phyloP scores from a whole-genome alignment of 2,113 vertebrate species.

The Oryzias celebensis region DNA sequence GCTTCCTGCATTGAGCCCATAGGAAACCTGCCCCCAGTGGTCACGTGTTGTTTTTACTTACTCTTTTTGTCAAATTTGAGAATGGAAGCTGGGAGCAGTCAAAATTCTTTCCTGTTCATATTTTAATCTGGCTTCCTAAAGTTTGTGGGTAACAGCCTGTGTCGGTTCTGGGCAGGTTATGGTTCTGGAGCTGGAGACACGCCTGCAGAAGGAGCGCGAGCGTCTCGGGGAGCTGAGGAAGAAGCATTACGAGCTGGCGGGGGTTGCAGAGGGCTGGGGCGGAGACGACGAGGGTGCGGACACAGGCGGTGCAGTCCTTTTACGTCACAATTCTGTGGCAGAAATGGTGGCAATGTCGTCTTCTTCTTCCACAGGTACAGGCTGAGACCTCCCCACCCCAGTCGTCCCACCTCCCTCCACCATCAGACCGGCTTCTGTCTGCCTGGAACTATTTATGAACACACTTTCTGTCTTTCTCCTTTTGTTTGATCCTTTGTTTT shows the following conservation, averaged over 20 bases:
- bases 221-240: slow-evolving; percentile 93
- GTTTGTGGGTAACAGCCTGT: slow-evolving; percentile 1
- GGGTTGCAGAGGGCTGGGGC: slow-evolving; percentile 92
- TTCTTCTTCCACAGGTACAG: slow-evolving; percentile 61
- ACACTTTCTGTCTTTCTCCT: slow-evolving; percentile 28
- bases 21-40: too few relatives aligned
- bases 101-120: too few relatives aligned
- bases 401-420: slow-evolving; percentile 18
- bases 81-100: too few relatives aligned
- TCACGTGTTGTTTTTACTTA: too few relatives aligned
- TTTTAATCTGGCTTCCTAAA: background rate
- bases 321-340: too few relatives aligned
- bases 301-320: too few relatives aligned
- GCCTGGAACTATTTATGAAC: slow-evolving; percentile 62
- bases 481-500: slow-evolving; percentile 44
- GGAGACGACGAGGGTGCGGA: slow-evolving; percentile 73
- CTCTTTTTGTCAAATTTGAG: too few relatives aligned
- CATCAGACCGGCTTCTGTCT: slow-evolving; percentile 45
- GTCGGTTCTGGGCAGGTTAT: slow-evolving; percentile 78
- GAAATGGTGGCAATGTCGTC: background rate
- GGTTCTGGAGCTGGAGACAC: slow-evolving; percentile 91
- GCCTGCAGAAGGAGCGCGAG: slow-evolving; percentile 92
- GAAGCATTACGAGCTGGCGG: slow-evolving; percentile 94
- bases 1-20: too few relatives aligned
- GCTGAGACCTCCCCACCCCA: slow-evolving; percentile 49